A percentile compares a stretch with the other conserved stretches of the same genome.
Evolutionary conservation across 2,888 invertebrate genomes (phyloP).

Genomic region (Caenorhabditis sulstoni): DNA sequence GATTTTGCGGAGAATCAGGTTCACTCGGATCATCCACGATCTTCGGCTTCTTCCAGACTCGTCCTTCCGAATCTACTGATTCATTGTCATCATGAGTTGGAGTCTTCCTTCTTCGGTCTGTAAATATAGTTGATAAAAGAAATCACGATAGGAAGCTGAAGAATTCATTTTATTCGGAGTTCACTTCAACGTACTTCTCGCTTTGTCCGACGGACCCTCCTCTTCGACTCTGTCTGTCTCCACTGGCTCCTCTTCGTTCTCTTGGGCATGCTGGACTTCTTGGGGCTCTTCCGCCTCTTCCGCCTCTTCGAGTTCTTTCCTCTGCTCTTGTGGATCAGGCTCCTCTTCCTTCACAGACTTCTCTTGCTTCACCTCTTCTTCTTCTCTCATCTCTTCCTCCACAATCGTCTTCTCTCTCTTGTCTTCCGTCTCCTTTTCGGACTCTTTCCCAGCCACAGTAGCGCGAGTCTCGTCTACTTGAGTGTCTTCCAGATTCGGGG

Average conservation of each 20-base stretch:
- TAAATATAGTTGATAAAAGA: background rate
- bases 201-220: background rate
- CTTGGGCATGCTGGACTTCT: background rate
- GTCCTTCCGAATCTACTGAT: constrained; percentile 29
- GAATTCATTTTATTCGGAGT: background rate
- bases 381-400: constrained; percentile 11
- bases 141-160: background rate
- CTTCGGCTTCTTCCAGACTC: constrained; percentile 50
- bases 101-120: constrained; percentile 31
- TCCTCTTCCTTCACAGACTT: background rate
- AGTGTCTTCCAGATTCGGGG: constrained; percentile 24
- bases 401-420: constrained; percentile 27
- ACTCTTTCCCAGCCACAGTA: background rate
- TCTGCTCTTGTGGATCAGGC: background rate
- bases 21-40: constrained; percentile 1
- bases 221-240: background rate
- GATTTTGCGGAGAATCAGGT: constrained; percentile 39
- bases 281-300: background rate
- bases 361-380: background rate
- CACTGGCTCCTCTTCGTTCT: background rate
- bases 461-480: background rate
- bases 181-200: background rate
- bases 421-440: background rate
- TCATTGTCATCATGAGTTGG: constrained; percentile 32
- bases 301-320: background rate